Evolutionary conservation across 2,797 vertebrate species (phyloP).

Genomic region (Ispidina picta): DNA sequence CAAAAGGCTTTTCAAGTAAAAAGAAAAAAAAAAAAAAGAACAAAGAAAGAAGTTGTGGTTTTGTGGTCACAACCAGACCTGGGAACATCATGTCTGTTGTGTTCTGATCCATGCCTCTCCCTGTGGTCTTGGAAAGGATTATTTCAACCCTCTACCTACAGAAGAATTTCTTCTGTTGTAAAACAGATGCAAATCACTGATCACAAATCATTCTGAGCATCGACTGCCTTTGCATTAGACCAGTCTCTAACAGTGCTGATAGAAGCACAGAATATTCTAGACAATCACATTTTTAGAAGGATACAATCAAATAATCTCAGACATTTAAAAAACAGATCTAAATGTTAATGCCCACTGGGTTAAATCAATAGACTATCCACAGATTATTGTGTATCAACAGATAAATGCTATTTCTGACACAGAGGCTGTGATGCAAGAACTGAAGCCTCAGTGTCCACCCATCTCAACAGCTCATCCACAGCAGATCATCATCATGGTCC

Average conservation of each 20-base stretch:
- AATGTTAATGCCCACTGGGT: not conserved
- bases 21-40: not conserved
- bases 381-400: no score
- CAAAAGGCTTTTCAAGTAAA: not conserved
- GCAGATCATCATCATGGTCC: not conserved
- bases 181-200: not conserved
- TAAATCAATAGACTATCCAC: not conserved
- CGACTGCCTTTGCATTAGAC: not conserved
- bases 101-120: not conserved
- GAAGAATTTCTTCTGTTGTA: not conserved
- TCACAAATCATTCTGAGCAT: not conserved
- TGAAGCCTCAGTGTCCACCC: not conserved
- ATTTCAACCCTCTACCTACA: not conserved
- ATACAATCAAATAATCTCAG: not conserved
- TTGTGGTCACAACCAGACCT: conserved; percentile 9
- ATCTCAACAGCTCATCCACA: not conserved
- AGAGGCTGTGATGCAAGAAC: not conserved
- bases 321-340: not conserved
- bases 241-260: not conserved
- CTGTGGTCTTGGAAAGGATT: not conserved
- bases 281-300: not conserved
- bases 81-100: not conserved
- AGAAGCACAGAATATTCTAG: not conserved
- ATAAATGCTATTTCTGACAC: not conserved
- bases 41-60: not conserved